A percentile compares a stretch with the other conserved stretches of the same genome.
phyloP scores from a whole-genome alignment of 2,797 vertebrate species.

The Tapirus indicus region DNA sequence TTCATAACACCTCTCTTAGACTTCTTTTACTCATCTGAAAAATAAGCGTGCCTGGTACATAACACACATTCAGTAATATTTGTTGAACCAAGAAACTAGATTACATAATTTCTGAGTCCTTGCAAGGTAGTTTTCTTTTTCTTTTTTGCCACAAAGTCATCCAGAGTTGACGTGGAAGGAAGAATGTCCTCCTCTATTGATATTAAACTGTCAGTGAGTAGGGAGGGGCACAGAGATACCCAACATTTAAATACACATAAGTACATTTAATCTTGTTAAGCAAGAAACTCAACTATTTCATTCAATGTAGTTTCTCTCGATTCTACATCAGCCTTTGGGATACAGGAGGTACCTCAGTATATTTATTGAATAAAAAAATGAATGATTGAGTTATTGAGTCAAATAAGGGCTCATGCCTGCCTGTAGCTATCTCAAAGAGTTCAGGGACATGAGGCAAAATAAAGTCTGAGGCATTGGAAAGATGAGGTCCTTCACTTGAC shows the following conservation, averaged over 20 bases:
- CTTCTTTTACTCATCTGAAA: background rate
- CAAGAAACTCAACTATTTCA: background rate
- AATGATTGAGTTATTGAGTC: background rate
- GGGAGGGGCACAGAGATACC: background rate
- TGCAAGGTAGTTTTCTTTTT: background rate
- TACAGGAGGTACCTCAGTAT: background rate
- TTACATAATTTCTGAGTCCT: background rate
- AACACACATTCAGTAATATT: background rate
- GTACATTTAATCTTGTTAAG: background rate
- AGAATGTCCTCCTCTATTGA: background rate
- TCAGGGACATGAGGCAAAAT: background rate
- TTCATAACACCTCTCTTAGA: background rate
- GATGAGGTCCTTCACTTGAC: background rate
- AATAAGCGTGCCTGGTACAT: background rate
- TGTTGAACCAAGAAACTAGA: background rate
- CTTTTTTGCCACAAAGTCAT: background rate
- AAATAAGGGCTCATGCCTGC: background rate
- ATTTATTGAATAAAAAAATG: background rate
- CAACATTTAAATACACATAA: background rate
- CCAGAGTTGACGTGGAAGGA: background rate
- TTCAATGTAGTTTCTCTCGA: background rate
- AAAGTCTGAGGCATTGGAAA: background rate
- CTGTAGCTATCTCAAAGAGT: background rate
- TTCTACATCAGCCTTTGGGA: background rate
- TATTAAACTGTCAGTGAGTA: background rate